These are phyloP conservation scores for Zalophus californianus DNA, from an alignment of 2,797 vertebrate genomes.

Conservation along the genomic window DNA sequence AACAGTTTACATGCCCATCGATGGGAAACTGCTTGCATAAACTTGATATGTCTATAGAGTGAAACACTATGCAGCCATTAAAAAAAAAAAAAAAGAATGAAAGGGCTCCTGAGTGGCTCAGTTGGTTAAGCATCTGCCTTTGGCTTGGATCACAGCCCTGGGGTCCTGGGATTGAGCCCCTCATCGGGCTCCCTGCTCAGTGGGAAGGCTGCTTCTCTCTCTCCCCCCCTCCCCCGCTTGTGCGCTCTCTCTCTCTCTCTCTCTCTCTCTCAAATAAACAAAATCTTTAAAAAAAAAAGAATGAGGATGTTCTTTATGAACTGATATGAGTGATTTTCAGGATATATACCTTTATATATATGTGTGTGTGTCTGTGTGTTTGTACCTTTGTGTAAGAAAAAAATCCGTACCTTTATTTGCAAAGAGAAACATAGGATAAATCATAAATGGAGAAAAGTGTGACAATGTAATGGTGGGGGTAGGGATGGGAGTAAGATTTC, in stretches of 20 bases:
- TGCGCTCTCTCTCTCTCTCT: too few species aligned
- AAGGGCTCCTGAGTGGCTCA: not conserved
- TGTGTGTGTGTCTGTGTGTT: not conserved
- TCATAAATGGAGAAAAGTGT: not conserved
- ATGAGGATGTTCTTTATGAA: not conserved
- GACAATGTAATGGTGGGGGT: not conserved
- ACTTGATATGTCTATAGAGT: not conserved
- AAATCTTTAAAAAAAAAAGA: too few species aligned
- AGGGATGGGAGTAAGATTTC: not conserved
- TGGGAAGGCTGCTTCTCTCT: too few species aligned
- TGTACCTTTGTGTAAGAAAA: not conserved
- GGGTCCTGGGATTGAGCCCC: too few species aligned
- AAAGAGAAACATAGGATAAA: not conserved
- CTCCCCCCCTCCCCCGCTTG: too few species aligned
- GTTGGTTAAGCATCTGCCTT: not conserved
- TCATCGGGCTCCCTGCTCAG: too few species aligned
- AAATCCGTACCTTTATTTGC: not conserved
- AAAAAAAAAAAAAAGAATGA: not conserved
- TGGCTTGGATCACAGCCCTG: too few species aligned
- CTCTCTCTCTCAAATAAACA: too few species aligned
- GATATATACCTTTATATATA: not conserved
- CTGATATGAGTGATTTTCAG: conserved; percentile 6
- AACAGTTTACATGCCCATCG: not conserved
- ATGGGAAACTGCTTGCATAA: not conserved
- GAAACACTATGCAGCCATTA: not conserved